A percentile compares a stretch with the other conserved stretches of the same genome.
phyloP scores from a whole-genome alignment of 2,113 vertebrate species.

The Hypocryptadius cinnamomeus region DNA sequence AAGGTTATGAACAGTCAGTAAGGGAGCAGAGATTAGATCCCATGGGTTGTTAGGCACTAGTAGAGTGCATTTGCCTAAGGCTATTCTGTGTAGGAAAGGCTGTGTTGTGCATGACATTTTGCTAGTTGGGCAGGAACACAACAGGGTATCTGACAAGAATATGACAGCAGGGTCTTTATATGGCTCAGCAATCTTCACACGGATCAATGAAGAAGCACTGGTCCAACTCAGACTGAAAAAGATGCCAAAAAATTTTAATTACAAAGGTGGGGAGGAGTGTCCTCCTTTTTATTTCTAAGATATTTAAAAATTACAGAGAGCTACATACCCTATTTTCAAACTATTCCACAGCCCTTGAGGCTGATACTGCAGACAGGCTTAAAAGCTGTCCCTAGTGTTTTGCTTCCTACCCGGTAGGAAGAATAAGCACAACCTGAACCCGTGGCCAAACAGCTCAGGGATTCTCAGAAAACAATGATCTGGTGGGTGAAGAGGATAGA shows the following conservation, averaged over 20 bases:
- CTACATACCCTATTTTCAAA: neutral
- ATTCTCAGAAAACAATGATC: neutral
- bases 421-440: neutral
- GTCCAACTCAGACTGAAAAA: neutral
- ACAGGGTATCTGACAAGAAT: conserved; percentile 40
- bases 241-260: neutral
- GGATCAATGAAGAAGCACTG: conserved; percentile 23
- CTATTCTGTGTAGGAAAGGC: conserved; percentile 46
- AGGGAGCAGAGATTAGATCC: conserved; percentile 55
- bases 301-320: neutral
- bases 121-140: conserved; percentile 38
- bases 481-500: neutral
- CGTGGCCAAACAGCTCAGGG: neutral
- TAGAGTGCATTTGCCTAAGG: conserved; percentile 57
- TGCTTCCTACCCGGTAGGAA: neutral
- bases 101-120: conserved; percentile 53
- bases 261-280: neutral
- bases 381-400: neutral
- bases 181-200: conserved; percentile 37
- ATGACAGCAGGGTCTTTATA: conserved; percentile 48
- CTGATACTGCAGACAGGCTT: neutral
- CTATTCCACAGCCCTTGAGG: neutral
- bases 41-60: conserved; percentile 50
- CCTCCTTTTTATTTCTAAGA: neutral
- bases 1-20: conserved; percentile 26